Evolutionary conservation across 37 sponge, comb jelly and placozoan species (phyloP), one percentile per base, ranked within the genome.

Genomic region (Geodia barretti): DNA sequence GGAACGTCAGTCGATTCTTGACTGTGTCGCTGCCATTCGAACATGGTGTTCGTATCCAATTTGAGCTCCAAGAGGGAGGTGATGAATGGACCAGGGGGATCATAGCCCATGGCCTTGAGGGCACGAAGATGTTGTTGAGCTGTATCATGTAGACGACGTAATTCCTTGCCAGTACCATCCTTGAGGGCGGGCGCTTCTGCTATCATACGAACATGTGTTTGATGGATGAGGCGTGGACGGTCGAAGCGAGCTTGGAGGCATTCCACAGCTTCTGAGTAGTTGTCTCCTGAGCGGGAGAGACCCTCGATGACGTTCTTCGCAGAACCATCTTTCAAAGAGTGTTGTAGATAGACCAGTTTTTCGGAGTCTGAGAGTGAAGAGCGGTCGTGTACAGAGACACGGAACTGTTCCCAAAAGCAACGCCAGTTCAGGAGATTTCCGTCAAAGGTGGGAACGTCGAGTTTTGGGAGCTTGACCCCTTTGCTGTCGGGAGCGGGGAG

Each of bases 261-360:
- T 24, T 78, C 78, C 21, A 78, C 64, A 24, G 78, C 78, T 78
- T 78, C 78, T 42, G 37, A n/a, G 80, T 79, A 79, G 17, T 79
- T 69, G 32, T 79, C 70, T 14, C 70, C 80, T 7, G 80, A 79
- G 34, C 47, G 70, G 30, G 80, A 79, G 19, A 79, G 60, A 28
- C 80, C 80, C 47, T 79, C 81, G 70, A 69, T 80, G n/a, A 80
- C 72, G 26, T 69, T 54, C 81, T 80, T 80, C 4, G 81, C 81
- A 25, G 71, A 71, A 8, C 81, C 81, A 32, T 70, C 81, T 54
- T 80, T 80, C 39, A 80, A 39, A 14, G 81, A 69, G 81, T 70
- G 72, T 14, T 64, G 71, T 3, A 80, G 81, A 62, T 80, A 80
- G 30, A 80, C 81, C 24, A 80, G 60, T 32, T 80, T 70, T 72